Conservation (phyloP, 2,888 invertebrate species). For the Heliconius erato region DNA sequence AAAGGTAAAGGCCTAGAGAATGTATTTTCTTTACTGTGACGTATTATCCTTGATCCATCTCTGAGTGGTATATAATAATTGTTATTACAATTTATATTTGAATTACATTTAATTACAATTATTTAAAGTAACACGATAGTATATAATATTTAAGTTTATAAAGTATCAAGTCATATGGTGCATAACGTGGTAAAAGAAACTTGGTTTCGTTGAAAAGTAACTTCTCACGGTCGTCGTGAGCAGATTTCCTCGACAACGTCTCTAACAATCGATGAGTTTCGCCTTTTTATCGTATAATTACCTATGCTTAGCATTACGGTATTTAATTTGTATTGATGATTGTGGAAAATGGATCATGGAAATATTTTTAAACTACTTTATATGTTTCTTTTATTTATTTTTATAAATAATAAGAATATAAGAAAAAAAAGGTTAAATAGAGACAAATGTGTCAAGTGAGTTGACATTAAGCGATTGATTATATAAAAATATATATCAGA, state of each 20-base stretch:
- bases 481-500: no score
- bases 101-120: no score
- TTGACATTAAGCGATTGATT: no score
- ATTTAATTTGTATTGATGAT: slow-evolving; percentile 10
- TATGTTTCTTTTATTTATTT: neutral
- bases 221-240: slow-evolving; percentile 69
- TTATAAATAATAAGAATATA: no score
- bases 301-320: slow-evolving; percentile 5
- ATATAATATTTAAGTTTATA: no score
- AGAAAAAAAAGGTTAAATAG: no score
- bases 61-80: no score
- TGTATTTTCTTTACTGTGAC: no score
- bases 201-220: slow-evolving; percentile 26
- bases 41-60: no score
- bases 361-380: neutral
- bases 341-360: slow-evolving; percentile 17
- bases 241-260: slow-evolving; percentile 63
- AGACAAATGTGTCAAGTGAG: no score
- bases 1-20: no score
- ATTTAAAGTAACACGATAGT: no score
- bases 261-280: slow-evolving; percentile 73
- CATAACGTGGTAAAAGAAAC: slow-evolving; percentile 13
- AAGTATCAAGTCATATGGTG: slow-evolving; percentile 4
- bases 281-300: slow-evolving; percentile 59
- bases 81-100: neutral